phyloP scores from a whole-genome alignment of 2,797 vertebrate genomes.

The Sebastes nivosus region DNA sequence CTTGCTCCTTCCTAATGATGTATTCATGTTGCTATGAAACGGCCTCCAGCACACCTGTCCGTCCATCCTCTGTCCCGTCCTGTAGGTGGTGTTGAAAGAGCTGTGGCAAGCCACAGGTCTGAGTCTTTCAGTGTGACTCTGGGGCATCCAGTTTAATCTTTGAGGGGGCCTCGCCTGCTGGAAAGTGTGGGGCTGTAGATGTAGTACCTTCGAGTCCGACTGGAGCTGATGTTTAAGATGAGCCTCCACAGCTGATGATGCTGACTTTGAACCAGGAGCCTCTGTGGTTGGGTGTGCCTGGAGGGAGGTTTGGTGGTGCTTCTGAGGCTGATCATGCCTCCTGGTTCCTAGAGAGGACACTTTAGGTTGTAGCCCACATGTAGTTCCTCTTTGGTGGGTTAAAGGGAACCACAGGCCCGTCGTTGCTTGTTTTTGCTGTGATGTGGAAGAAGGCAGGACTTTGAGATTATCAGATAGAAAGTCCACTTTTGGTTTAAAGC shows the following conservation, averaged over 20 bases:
- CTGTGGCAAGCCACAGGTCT: slow-evolving; percentile 2
- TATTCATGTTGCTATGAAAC: neutral
- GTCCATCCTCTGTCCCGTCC: neutral
- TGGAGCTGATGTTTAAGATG: slow-evolving; percentile 11
- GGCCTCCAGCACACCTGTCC: slow-evolving; percentile 22
- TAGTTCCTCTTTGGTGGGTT: neutral
- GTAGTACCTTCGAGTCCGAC: neutral
- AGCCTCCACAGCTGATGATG: neutral
- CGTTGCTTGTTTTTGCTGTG: slow-evolving; percentile 12
- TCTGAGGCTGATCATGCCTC: slow-evolving; percentile 5
- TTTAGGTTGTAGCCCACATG: neutral
- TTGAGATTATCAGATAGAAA: slow-evolving; percentile 9
- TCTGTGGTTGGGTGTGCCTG: neutral
- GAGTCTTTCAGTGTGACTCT: slow-evolving; percentile 9
- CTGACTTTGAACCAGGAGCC: neutral
- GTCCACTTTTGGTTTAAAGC: slow-evolving; percentile 16
- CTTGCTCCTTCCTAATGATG: slow-evolving; percentile 31
- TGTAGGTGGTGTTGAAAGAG: slow-evolving; percentile 26
- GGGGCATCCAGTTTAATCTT: slow-evolving; percentile 45
- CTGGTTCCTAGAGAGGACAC: neutral
- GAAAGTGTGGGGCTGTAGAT: neutral
- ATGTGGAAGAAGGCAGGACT: neutral
- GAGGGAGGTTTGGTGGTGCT: neutral
- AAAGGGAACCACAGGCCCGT: neutral
- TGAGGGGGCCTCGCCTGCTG: slow-evolving; percentile 19